Evolutionary conservation across 2,888 invertebrate genomes (phyloP), one percentile per base, ranked within the genome.

Genomic region (Listrodromus nycthemerus): DNA sequence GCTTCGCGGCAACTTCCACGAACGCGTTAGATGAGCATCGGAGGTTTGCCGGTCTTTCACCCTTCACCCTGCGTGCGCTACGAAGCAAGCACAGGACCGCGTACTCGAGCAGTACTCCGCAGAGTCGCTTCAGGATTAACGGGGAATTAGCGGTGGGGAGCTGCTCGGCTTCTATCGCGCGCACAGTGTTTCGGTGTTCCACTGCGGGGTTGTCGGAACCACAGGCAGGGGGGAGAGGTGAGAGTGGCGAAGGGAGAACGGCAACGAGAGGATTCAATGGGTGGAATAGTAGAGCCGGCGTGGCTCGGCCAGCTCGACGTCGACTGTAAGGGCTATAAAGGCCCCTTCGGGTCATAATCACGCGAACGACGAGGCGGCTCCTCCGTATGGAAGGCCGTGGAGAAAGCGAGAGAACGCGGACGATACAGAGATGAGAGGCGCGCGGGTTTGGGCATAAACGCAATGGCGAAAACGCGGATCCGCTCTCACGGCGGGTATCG

Each of bases 121-220:
- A 76, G 73, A 63, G 50, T 81, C 81, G 77, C 84, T 84, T 79
- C 71, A 70, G 81, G 84, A 84, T 84, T 84, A 84, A 81, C 81
- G 84, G 70, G 84, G 81, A 84, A 84, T 84, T 79, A 84, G 84
- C 83, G 73, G 80, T 52, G 75, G 61, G 27, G 41, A 50, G 74
- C 70, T 66, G 48, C 24, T 52, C 45, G 73, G 75, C 55, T 71
- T 79, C 52, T 37, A 52, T 52, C 21, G 30, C 52, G 37, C 19
- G 66, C 65, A 63, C 74, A 67, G 52, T 48, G 77, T 83, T 24
- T 65, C 45, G 76, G 71, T 73, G 70, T 75, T 74, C 37, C 61
- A 71, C 76, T 66, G 80, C 50, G 75, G 75, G 55, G 66, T 30
- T 69, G 77, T 63, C 45, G 77, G 10, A 2, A 10, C 37, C 10